These are phyloP conservation scores for Falco biarmicus DNA, from an alignment of 2,797 vertebrate species.

Conservation along the genomic window DNA sequence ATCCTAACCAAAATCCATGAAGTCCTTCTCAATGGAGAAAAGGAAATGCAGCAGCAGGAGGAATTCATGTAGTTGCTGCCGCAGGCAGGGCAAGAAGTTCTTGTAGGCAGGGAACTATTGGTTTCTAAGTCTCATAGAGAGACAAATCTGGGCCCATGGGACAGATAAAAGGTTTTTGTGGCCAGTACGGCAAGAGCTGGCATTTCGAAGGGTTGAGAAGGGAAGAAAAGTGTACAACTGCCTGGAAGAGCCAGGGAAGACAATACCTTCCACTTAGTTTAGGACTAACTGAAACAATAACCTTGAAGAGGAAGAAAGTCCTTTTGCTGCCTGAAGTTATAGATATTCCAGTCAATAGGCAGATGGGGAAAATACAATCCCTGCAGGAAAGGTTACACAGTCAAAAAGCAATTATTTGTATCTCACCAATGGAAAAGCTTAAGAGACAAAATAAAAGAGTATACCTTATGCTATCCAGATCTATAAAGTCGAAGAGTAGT, in stretches of 20 bases:
- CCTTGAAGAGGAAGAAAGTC: background rate
- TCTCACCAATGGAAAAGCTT: background rate
- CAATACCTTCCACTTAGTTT: fast-evolving
- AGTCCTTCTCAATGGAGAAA: background rate
- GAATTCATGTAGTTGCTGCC: background rate
- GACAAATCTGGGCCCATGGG: fast-evolving
- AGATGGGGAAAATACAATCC: background rate
- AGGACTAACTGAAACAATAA: background rate
- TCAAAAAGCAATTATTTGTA: background rate
- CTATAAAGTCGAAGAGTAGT: background rate
- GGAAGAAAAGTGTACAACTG: background rate
- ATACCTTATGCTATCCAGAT: background rate
- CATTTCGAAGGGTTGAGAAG: background rate
- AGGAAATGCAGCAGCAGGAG: background rate
- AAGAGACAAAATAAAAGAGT: background rate
- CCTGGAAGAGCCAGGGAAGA: background rate
- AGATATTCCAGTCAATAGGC: background rate
- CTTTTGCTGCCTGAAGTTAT: background rate
- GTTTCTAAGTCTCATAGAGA: background rate
- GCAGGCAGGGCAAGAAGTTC: fast-evolving
- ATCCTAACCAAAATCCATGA: background rate
- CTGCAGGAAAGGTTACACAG: background rate
- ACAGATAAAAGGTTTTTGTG: background rate
- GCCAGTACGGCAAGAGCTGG: background rate
- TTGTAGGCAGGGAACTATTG: fast-evolving